Evolutionary conservation across 2,113 vertebrate species (phyloP), one percentile per base, ranked within the genome.

Genomic region (Eublepharis macularius): DNA sequence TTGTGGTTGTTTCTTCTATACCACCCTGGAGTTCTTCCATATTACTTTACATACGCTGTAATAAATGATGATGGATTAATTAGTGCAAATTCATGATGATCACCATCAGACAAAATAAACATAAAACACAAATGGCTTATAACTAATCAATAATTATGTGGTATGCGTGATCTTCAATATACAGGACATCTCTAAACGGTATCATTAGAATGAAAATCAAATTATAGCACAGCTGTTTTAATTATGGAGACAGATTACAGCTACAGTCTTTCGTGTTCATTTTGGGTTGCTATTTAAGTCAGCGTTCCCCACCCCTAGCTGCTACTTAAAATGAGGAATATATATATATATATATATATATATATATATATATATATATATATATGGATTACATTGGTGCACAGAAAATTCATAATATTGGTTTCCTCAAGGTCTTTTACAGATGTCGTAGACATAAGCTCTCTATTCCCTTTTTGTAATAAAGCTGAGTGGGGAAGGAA

Each of bases 131-230:
- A 94, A 90, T 94, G 89, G 87, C 77, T 94, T 95, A 87, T 94
- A 94, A 86, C 85, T 94, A 93, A 95, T 95, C 90, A 92, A 94
- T 96, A 95, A 90, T 94, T 94, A 92, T 88, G 89, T 92, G 84
- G 84, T 93, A 29, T 87, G 63, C 76, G 93, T 81, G 83, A 73
- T 91, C 87, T 93, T 95, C 91, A 91, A 68, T 88, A 91, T 93
- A 84, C 83, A 86, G 86, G 77, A 65, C 85, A 91, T 87, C 87
- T 88, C 85, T 92, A 93, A 94, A 88, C 92, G 89, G 87, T 1
- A 0, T 90, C 84, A 93, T 95, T 94, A 91, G 91, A 94, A 92
- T 91, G 91, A 93, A 96, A 95, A 95, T 93, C 89, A 93, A 91
- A 94, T 95, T 92, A 95, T 85, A 89, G 70, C 88, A 88, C 92